Percentiles rank a stretch among this genome's conserved stretches.
These are phyloP conservation scores for Diadumene lineata DNA, from an alignment of 92 coral and sea anemone genomes.

Conservation along the genomic window DNA sequence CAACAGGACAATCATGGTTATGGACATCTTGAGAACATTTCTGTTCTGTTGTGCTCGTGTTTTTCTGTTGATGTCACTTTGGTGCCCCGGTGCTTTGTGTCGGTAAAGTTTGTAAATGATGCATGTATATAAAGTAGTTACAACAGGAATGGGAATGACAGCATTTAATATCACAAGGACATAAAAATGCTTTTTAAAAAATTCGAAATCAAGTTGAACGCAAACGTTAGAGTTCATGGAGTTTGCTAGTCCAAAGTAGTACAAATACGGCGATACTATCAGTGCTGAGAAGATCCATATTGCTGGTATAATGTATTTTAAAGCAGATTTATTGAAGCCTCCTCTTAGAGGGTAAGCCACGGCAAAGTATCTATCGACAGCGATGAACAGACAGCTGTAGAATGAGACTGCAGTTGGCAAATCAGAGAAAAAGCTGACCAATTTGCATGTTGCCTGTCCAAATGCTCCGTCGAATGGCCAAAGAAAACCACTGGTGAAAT, in stretches of 20 bases:
- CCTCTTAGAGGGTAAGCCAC: conserved; percentile 19
- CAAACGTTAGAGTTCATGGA: neutral
- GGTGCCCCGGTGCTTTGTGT: neutral
- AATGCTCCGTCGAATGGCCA: neutral
- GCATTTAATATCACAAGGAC: neutral
- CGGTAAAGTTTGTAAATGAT: conserved; percentile 9
- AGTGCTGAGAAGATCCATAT: conserved; percentile 20
- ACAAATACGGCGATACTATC: neutral
- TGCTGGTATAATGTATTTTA: conserved; percentile 18
- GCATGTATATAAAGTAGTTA: neutral
- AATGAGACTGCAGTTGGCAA: neutral
- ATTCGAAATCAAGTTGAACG: neutral
- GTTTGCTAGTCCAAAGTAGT: neutral
- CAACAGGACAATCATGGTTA: neutral
- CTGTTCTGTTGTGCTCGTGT: conserved; percentile 6
- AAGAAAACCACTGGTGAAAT: neutral
- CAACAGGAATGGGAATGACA: neutral
- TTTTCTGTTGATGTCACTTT: neutral
- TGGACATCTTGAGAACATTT: neutral
- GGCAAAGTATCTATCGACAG: neutral
- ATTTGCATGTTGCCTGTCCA: neutral
- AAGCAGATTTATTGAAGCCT: neutral
- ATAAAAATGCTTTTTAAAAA: neutral
- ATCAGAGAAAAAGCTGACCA: neutral
- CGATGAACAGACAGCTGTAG: conserved; percentile 16